Evolutionary conservation across 2,888 invertebrate species (phyloP).

Genomic region (Drosophila anomalipes): DNA sequence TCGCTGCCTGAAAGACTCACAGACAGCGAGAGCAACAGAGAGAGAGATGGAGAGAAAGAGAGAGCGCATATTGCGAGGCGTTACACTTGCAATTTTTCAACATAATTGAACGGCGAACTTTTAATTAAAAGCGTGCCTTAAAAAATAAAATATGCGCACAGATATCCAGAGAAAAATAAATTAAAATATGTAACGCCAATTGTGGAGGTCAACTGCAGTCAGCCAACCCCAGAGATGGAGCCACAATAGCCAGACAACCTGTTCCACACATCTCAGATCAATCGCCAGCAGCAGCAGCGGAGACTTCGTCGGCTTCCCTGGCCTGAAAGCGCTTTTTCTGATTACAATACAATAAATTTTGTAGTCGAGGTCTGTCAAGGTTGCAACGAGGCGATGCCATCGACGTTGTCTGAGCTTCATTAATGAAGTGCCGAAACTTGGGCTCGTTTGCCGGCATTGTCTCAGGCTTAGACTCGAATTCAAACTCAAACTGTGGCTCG

Average conservation of each 20-base stretch:
- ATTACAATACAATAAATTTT: conserved; percentile 66
- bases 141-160: conserved; percentile 44
- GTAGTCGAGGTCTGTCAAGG: conserved; percentile 65
- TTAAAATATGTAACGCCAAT: conserved; percentile 56
- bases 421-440: conserved; percentile 80
- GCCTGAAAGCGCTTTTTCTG: conserved; percentile 37
- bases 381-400: conserved; percentile 42
- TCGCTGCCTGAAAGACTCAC: conserved; percentile 42
- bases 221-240: conserved; percentile 43
- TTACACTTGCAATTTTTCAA: conserved; percentile 62
- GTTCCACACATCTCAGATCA: conserved; percentile 58
- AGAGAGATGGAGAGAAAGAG: not conserved
- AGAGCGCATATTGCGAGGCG: conserved; percentile 34
- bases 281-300: conserved; percentile 19
- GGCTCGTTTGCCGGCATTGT: conserved; percentile 57
- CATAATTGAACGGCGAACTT: conserved; percentile 56
- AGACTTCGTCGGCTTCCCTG: conserved; percentile 48
- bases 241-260: conserved; percentile 57
- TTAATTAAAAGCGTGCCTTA: conserved; percentile 68
- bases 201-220: conserved; percentile 74
- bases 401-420: conserved; percentile 61
- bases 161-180: conserved; percentile 17
- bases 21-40: conserved; percentile 13
- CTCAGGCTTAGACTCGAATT: not conserved
- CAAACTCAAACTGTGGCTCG: conserved; percentile 1